Evolutionary conservation across 2,797 vertebrate species (phyloP).

Genomic region (Phoebastria nigripes): DNA sequence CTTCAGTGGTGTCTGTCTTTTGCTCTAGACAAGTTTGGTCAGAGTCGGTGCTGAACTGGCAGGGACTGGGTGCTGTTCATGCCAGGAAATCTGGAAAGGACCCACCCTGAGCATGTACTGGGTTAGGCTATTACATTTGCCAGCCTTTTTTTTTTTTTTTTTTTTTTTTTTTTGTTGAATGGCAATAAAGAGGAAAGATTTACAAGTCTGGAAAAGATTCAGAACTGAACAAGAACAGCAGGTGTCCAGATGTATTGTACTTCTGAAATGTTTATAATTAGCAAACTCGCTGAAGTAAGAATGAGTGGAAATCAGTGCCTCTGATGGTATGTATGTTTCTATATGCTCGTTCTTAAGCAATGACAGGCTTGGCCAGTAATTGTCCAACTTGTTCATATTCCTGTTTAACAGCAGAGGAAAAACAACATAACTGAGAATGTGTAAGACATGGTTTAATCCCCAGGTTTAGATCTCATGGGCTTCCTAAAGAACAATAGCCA

Average conservation of each 20-base stretch:
- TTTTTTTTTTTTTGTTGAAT: background rate
- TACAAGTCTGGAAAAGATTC: background rate
- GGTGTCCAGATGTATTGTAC: background rate
- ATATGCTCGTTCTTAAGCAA: background rate
- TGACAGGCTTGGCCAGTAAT: background rate
- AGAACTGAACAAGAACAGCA: background rate
- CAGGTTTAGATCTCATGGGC: background rate
- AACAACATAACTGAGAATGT: background rate
- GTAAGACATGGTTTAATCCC: background rate
- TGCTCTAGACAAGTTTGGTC: background rate
- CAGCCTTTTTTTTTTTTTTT: background rate
- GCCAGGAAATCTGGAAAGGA: conserved; percentile 1
- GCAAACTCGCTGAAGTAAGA: background rate
- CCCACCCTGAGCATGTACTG: background rate
- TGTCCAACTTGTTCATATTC: background rate
- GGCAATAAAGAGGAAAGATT: background rate
- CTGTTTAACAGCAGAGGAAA: background rate
- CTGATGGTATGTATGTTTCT: background rate
- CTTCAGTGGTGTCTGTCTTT: background rate
- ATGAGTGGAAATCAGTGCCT: background rate
- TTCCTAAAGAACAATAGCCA: background rate
- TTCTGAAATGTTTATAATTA: background rate
- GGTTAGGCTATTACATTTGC: background rate
- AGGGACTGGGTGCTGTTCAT: background rate
- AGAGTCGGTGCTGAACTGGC: background rate